Evolutionary conservation across 1,140 invertebrate species (phyloP), one percentile per base, ranked within the genome.

Genomic region (Listronotus oregonensis): DNA sequence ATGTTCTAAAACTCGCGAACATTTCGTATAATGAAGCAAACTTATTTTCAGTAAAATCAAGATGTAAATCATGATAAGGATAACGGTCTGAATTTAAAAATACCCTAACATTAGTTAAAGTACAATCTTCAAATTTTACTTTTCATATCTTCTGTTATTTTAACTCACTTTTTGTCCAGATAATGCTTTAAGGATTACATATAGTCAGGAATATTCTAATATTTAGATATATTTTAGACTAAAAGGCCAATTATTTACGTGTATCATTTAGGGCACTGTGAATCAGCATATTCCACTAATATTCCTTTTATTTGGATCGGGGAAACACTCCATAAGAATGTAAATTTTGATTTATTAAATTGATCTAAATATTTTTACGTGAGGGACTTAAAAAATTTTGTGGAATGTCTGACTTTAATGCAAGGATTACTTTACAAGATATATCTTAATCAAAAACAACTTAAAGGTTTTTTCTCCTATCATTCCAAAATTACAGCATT

Each of bases 1-100:
- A 43, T 31, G 17, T 14, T 57, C 21, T 10, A 44, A 57, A 58
- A 12, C 21, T 32, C 7, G 42, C 32, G 18, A 32, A 58, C 56
- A 46, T 58, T 15, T 58, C 42, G 32, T 58, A 46, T 32, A 58
- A 17, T 17, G 56, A 15, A 32, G 56, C n/a, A 46, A 46, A 58
- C 17, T 58, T 58, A 21, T 58, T 58, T 32, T 58, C n/a, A 32
- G 44, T 58, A 47, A 58, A 46, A 58, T 58, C 21, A 27, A 58
- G 17, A n/a, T 55, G 14, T 10, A 55, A 14, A 37, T 46, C 43
- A 14, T 34, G 10, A 47, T 58, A 58, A 14, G 56, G 56, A 37
- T 57, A 57, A 12, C 54, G 14, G 40, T 57, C 40, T 11, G 54
- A 43, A 31, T 57, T 44, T 42, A 43, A 44, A 17, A 43, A 57